Percentiles rank a stretch among this genome's conserved stretches.
Evolutionary conservation across 2,113 vertebrate species (phyloP).

Genomic region (Notiomystis cincta): DNA sequence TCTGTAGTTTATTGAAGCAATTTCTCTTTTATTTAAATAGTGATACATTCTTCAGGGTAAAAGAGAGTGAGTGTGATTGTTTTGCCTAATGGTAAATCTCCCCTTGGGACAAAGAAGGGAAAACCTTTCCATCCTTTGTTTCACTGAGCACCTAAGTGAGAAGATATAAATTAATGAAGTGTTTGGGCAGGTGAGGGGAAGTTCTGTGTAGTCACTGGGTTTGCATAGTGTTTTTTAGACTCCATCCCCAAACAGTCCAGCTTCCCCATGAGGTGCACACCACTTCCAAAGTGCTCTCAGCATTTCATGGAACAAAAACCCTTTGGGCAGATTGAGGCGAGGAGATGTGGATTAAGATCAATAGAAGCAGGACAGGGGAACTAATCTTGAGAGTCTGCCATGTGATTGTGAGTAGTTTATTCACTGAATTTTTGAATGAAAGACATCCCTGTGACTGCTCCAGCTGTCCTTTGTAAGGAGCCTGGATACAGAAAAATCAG

Average conservation of each 20-base stretch:
- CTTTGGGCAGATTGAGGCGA: not conserved
- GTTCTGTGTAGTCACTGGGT: not conserved
- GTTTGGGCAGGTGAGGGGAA: not conserved
- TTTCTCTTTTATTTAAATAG: not conserved
- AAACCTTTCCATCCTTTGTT: not conserved
- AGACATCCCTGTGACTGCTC: not conserved
- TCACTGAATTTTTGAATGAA: not conserved
- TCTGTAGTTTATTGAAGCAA: not conserved
- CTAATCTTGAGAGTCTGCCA: not conserved
- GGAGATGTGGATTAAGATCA: not conserved
- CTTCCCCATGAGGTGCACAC: not conserved
- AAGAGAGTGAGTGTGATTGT: not conserved
- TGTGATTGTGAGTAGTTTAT: not conserved
- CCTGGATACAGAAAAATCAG: not conserved
- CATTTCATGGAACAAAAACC: not conserved
- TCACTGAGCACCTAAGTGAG: not conserved
- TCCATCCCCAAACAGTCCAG: not conserved
- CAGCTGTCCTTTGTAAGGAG: not conserved
- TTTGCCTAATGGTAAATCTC: not conserved
- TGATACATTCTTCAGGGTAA: not conserved
- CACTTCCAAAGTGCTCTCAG: not conserved
- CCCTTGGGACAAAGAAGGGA: not conserved
- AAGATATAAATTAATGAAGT: not conserved
- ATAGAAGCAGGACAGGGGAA: not conserved
- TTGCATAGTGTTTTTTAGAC: not conserved